Conservation (phyloP, 2,113 vertebrate genomes). For the Picathartes gymnocephalus region DNA sequence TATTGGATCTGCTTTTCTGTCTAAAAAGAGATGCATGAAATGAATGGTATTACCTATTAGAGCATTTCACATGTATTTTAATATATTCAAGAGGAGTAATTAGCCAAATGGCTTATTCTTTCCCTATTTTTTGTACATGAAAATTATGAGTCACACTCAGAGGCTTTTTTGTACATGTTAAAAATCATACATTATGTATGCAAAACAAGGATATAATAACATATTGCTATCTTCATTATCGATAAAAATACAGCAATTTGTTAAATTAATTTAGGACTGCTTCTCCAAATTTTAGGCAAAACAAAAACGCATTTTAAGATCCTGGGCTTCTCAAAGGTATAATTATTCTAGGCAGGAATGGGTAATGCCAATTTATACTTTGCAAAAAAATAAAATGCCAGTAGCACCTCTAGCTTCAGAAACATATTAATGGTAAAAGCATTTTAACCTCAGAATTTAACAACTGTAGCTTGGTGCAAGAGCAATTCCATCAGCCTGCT, state of each 20-base stretch:
- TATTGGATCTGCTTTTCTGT: not conserved
- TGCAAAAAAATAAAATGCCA: not conserved
- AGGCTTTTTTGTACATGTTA: not conserved
- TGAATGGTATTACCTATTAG: not conserved
- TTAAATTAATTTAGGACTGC: not conserved
- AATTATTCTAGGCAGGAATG: not conserved
- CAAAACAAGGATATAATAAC: not conserved
- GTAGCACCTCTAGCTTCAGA: not conserved
- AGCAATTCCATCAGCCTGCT: not conserved
- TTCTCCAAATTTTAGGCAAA: not conserved
- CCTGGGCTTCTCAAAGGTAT: not conserved
- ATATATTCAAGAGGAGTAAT: not conserved
- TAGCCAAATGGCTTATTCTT: not conserved
- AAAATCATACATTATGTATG: not conserved
- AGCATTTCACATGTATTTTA: not conserved
- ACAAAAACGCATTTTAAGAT: not conserved
- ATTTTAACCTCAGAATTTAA: not conserved
- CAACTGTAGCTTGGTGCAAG: not conserved
- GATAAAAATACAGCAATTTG: not conserved
- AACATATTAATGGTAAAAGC: not conserved
- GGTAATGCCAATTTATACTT: not conserved
- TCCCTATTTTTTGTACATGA: not conserved
- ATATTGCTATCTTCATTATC: not conserved
- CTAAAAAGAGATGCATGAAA: not conserved
- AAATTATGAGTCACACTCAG: not conserved